Evolutionary conservation across 2,888 invertebrate genomes (phyloP), one percentile per base, ranked within the genome.

Genomic region (Drosophila emarginata): DNA sequence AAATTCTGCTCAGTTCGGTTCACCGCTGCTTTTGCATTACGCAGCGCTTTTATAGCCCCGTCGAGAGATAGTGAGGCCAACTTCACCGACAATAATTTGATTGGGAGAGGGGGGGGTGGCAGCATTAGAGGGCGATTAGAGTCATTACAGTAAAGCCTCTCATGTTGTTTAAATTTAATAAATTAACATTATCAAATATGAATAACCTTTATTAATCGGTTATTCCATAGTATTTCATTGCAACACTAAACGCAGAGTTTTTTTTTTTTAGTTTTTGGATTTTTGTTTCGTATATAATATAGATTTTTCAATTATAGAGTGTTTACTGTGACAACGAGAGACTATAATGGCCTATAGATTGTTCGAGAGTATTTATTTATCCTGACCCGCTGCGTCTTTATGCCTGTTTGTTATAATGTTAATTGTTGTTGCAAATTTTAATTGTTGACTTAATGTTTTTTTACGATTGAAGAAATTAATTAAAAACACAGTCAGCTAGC

Each of bases 381-480:
- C 21, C 45, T 45, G 45, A 45, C 45, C 45, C 18, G 45, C 45
- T 45, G 45, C 18, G 45, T 21, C 21, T 32, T 32, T 4, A 9
- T 32, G 32, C 32, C 9, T 18, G 45, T 21, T 21, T 21, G 21
- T 2, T 39, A n/a, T 14, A 39, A 39, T 14, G 39, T 14, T 39
- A 14, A 39, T 39, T 39, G n/a, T 45, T 45, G 11, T 45, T 52
- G 52, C 52, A 52, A 39, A 40, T 45, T 61, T 58, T 59, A 21
- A 51, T 52, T 66, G 77, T 69, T 77, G 72, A 65, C 60, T 62
- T 62, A 37, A 74, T 63, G 75, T 67, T 60, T 61, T 67, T 80
- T 75, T 75, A 69, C 72, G 79, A 51, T 65, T 54, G 64, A 64
- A 72, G 64, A 66, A 73, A 79, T 73, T 69, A 81, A 76, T 76